Conservation (phyloP, 2,113 vertebrate species). For the Microcebus griseorufus region DNA sequence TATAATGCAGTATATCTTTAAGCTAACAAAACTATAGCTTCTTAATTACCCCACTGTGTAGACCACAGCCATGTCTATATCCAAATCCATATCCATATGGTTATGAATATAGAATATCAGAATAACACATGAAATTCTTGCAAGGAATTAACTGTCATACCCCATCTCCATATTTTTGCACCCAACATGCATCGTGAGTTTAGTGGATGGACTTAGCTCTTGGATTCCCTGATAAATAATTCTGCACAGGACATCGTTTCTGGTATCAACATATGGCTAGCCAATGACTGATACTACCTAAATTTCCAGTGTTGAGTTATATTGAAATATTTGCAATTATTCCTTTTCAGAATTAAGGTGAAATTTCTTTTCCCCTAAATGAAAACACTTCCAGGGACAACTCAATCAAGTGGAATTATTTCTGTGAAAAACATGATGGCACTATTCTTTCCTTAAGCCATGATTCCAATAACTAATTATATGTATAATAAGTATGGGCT, state of each 20-base stretch:
- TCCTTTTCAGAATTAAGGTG: slow-evolving; percentile 65
- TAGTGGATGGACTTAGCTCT: background rate
- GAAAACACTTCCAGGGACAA: slow-evolving; percentile 60
- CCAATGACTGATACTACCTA: slow-evolving; percentile 24
- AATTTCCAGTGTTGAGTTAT: slow-evolving; percentile 33
- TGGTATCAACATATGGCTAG: background rate
- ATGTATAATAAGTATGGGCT: slow-evolving; percentile 31
- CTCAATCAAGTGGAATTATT: slow-evolving; percentile 72
- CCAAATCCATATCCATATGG: background rate
- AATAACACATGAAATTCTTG: background rate
- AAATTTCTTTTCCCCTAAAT: slow-evolving; percentile 47
- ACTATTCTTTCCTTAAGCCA: slow-evolving; percentile 43
- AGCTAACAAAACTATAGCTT: background rate
- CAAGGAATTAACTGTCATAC: background rate
- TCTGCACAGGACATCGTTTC: background rate
- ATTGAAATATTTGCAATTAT: slow-evolving; percentile 59
- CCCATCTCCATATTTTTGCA: background rate
- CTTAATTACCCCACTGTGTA: background rate
- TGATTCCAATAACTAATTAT: slow-evolving; percentile 57
- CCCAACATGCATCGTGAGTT: background rate
- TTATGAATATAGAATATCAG: background rate
- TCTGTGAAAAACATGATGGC: slow-evolving; percentile 53
- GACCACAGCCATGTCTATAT: background rate
- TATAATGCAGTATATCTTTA: background rate
- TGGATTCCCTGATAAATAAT: background rate